Evolutionary conservation across 2,797 vertebrate genomes (phyloP).

Genomic region (Rousettus madagascariensis): DNA sequence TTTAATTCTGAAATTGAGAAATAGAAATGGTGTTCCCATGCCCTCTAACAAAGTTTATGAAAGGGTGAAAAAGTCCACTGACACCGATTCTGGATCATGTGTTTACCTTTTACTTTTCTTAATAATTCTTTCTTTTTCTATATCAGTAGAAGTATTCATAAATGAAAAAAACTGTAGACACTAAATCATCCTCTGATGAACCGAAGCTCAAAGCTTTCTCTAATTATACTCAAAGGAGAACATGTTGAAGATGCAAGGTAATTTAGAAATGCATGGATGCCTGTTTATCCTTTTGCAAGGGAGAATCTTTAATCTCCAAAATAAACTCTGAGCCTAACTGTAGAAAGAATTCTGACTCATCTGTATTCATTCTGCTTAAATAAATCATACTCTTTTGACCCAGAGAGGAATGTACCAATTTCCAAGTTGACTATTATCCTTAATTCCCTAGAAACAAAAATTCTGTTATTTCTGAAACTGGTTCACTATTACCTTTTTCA

Average conservation of each 20-base stretch:
- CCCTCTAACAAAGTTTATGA: neutral
- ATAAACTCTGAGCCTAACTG: neutral
- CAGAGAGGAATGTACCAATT: slow-evolving; percentile 16
- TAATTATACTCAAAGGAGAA: neutral
- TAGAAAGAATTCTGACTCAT: neutral
- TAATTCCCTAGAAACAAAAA: slow-evolving; percentile 3
- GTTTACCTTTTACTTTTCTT: neutral
- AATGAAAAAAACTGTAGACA: neutral
- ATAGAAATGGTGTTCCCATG: neutral
- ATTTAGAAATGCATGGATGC: slow-evolving; percentile 27
- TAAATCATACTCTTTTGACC: slow-evolving; percentile 15
- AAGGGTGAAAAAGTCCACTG: neutral
- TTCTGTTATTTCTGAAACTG: slow-evolving; percentile 37
- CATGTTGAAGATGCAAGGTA: neutral
- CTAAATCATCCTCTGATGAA: neutral
- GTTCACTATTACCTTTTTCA: neutral
- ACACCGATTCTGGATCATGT: neutral
- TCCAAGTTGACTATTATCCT: slow-evolving; percentile 12
- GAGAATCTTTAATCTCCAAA: neutral
- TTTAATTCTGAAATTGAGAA: slow-evolving; percentile 39
- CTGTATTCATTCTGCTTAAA: slow-evolving; percentile 30
- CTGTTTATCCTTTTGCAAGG: neutral
- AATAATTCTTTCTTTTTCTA: neutral
- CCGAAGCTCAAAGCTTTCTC: neutral
- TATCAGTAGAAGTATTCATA: neutral